Conservation (phyloP, 1,140 invertebrate genomes). For the Gryon sp. region DNA sequence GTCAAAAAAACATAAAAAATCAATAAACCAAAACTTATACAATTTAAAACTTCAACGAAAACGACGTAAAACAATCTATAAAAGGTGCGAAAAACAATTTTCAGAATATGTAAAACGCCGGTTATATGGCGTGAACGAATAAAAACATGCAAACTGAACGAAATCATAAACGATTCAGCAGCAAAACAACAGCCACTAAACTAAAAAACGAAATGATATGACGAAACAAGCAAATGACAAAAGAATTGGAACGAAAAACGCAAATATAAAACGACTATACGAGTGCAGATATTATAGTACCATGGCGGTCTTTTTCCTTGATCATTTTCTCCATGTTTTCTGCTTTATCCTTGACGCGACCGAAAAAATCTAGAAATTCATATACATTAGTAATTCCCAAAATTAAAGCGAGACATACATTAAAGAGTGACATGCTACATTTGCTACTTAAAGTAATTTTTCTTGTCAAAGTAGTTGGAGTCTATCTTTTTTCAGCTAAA, state of each 20-base stretch:
- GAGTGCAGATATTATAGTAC: conserved; percentile 78
- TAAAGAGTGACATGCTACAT: too few relatives aligned
- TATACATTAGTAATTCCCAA: conserved; percentile 30
- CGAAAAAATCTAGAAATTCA: conserved; percentile 90
- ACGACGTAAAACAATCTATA: too few relatives aligned
- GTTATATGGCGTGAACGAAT: too few relatives aligned
- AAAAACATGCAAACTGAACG: conserved; percentile 12
- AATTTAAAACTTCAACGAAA: too few relatives aligned
- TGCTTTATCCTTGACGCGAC: conserved; percentile 94
- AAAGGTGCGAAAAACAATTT: too few relatives aligned
- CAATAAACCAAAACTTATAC: too few relatives aligned
- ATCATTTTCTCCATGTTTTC: conserved; percentile 93
- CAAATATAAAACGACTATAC: neutral
- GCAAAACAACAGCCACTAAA: neutral
- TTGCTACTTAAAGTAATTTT: too few relatives aligned
- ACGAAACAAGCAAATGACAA: neutral
- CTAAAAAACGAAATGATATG: neutral
- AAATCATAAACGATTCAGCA: neutral
- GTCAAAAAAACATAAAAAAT: too few relatives aligned
- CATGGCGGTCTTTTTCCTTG: conserved; percentile 95
- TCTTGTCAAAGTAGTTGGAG: too few relatives aligned
- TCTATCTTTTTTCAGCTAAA: too few relatives aligned
- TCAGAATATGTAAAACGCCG: too few relatives aligned
- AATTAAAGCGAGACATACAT: too few relatives aligned
- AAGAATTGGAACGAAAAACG: conserved; percentile 1